Conservation (phyloP, 1,140 invertebrate genomes). For the Hycleus cichorii region DNA sequence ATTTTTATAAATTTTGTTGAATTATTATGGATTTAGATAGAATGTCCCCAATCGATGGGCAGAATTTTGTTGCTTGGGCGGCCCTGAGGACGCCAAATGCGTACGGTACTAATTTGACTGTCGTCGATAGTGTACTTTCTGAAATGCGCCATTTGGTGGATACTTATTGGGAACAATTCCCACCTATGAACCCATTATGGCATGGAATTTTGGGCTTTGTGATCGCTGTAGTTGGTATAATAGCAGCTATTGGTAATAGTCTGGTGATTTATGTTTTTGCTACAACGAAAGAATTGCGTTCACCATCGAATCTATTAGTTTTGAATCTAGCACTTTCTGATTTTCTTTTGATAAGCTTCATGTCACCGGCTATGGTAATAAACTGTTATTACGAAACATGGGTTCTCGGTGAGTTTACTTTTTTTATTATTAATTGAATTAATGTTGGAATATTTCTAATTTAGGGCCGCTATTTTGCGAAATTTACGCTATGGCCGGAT, state of each 20-base stretch:
- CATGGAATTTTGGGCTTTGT: slow-evolving; percentile 69
- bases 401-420: slow-evolving; percentile 44
- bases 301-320: slow-evolving; percentile 76
- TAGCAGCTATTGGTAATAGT: slow-evolving; percentile 66
- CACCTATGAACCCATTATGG: slow-evolving; percentile 71
- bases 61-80: slow-evolving; percentile 28
- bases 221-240: slow-evolving; percentile 62
- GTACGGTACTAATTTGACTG: slow-evolving; percentile 54
- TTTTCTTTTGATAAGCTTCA: slow-evolving; percentile 78
- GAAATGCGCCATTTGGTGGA: slow-evolving; percentile 70
- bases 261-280: slow-evolving; percentile 82
- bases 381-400: slow-evolving; percentile 84
- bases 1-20: slow-evolving; percentile 1
- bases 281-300: slow-evolving; percentile 65
- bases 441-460: not conserved
- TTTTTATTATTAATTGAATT: not conserved
- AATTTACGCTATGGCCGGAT: slow-evolving; percentile 65
- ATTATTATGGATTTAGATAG: not conserved
- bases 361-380: slow-evolving; percentile 77
- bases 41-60: slow-evolving; percentile 39
- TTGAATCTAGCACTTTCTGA: slow-evolving; percentile 83
- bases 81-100: not conserved
- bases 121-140: slow-evolving; percentile 61
- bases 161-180: slow-evolving; percentile 66
- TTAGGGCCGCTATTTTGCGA: slow-evolving; percentile 28